Percentiles rank a stretch among this genome's conserved stretches.
Evolutionary conservation across 2,797 vertebrate genomes (phyloP).

Genomic region (Coranthus polyacanthus): DNA sequence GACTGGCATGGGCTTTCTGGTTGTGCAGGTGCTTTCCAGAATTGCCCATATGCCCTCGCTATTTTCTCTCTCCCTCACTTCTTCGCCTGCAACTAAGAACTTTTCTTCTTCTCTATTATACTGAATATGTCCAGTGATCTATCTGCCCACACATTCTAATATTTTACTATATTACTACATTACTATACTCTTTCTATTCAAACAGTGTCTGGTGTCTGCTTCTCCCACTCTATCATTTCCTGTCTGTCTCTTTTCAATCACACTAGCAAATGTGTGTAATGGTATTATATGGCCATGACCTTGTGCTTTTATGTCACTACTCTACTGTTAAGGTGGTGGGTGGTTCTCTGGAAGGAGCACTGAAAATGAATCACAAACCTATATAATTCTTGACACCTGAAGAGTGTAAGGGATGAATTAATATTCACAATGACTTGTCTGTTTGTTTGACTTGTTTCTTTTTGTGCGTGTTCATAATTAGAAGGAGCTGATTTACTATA

Average conservation of each 20-base stretch:
- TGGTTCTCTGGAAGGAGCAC: too few relatives aligned
- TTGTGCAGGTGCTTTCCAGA: conserved; percentile 61
- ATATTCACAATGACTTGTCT: too few relatives aligned
- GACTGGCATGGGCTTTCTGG: conserved; percentile 36
- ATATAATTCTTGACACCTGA: too few relatives aligned
- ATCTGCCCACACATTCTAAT: conserved; percentile 18
- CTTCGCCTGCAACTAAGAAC: not conserved
- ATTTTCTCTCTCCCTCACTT: conserved; percentile 11
- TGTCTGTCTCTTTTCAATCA: not conserved
- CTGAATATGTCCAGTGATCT: conserved; percentile 14
- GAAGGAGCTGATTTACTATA: too few relatives aligned
- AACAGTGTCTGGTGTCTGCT: conserved; percentile 8
- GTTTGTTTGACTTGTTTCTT: too few relatives aligned
- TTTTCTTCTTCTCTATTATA: conserved; percentile 2
- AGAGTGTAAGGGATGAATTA: too few relatives aligned
- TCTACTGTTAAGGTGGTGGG: conserved; percentile 24
- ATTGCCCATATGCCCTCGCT: conserved; percentile 1
- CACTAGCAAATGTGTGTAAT: conserved; percentile 42
- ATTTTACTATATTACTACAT: conserved; percentile 16
- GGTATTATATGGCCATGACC: conserved; percentile 58
- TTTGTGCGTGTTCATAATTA: too few relatives aligned
- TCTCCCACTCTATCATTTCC: conserved; percentile 17
- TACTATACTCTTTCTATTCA: conserved; percentile 14
- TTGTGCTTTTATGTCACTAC: conserved; percentile 39
- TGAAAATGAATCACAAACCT: too few relatives aligned